Conservation (phyloP, 2,797 vertebrate genomes). For the Arrhamphus sclerolepis region DNA sequence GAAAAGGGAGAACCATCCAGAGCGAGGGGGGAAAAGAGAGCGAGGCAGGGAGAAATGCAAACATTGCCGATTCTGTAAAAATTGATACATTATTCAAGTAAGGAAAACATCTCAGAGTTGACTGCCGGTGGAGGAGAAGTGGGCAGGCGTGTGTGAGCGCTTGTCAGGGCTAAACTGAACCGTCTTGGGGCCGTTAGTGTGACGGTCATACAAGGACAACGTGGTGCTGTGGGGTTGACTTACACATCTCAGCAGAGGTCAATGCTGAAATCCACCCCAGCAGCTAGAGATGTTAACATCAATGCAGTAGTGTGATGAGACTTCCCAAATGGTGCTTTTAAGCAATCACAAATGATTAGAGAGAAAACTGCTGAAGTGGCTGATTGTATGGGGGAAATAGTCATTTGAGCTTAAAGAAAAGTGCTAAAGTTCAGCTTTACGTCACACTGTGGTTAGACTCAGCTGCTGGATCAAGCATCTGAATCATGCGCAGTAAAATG, state of each 20-base stretch:
- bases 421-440: slow-evolving; percentile 35
- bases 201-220: slow-evolving; percentile 73
- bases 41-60: slow-evolving; percentile 74
- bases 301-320: slow-evolving; percentile 39
- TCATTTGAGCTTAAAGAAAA: slow-evolving; percentile 47
- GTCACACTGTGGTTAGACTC: slow-evolving; percentile 47
- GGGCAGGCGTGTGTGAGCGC: slow-evolving; percentile 27
- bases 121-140: slow-evolving; percentile 36
- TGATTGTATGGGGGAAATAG: slow-evolving; percentile 53
- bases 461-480: slow-evolving; percentile 33
- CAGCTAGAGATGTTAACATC: slow-evolving; percentile 58
- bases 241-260: slow-evolving; percentile 70
- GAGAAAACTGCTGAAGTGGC: slow-evolving; percentile 53
- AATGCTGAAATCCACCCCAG: slow-evolving; percentile 69
- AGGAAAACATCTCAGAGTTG: slow-evolving; percentile 71
- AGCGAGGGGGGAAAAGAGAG: slow-evolving; percentile 44
- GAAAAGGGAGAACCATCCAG: slow-evolving; percentile 77
- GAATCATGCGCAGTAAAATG: slow-evolving; percentile 25
- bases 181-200: slow-evolving; percentile 57
- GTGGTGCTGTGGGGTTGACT: slow-evolving; percentile 57
- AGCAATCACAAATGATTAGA: slow-evolving; percentile 62
- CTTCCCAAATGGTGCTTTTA: slow-evolving; percentile 33
- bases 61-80: slow-evolving; percentile 80
- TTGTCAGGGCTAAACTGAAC: slow-evolving; percentile 45
- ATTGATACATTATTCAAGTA: slow-evolving; percentile 82